Conservation (phyloP, 2,797 vertebrate genomes). For the Muraenolepis orangiensis region DNA sequence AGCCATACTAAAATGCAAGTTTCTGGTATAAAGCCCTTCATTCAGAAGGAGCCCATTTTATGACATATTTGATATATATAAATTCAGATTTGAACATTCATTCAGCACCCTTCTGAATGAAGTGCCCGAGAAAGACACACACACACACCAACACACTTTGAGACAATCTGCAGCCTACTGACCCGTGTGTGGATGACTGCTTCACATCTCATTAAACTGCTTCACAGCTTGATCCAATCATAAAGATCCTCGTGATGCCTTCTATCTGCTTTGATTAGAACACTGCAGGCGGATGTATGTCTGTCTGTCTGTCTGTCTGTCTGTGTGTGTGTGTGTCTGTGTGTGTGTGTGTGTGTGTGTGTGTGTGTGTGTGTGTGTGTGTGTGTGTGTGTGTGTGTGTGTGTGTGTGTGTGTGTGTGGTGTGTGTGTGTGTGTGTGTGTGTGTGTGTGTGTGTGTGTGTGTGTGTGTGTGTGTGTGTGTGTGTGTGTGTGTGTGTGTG, state of each 20-base stretch:
- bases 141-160: no score
- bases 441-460: constrained; percentile 2
- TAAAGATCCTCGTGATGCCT: neutral
- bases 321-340: constrained; percentile 6
- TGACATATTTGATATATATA: no score
- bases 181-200: neutral
- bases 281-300: neutral
- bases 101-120: no score
- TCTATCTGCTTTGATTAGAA: neutral
- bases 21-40: no score
- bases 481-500: constrained; percentile 9
- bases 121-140: no score
- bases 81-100: no score
- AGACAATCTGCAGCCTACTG: constrained; percentile 10
- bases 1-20: no score
- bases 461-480: constrained; percentile 8
- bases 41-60: no score
- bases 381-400: constrained; percentile 5
- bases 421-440: constrained; percentile 10
- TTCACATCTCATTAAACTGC: constrained; percentile 9
- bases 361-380: constrained; percentile 8
- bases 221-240: constrained; percentile 9
- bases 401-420: constrained; percentile 9
- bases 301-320: constrained; percentile 7
- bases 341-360: constrained; percentile 4